phyloP scores from a whole-genome alignment of 2,797 vertebrate genomes.

The Tokudaia muenninki region DNA sequence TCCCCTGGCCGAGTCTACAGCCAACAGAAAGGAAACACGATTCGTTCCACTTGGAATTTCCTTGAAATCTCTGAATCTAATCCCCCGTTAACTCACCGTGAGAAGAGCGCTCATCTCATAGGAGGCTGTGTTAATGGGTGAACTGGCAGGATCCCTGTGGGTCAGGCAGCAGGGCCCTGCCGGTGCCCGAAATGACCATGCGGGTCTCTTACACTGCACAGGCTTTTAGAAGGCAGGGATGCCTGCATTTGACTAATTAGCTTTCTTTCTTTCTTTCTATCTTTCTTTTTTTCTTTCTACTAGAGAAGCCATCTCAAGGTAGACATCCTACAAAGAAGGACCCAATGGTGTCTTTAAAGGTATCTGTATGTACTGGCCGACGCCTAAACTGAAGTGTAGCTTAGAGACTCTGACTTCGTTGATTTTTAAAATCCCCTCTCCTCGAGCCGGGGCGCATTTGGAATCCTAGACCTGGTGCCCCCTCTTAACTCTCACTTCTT shows the following conservation, averaged over 20 bases:
- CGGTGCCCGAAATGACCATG: slow-evolving; percentile 58
- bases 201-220: slow-evolving; percentile 61
- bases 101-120: slow-evolving; percentile 91
- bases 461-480: slow-evolving; percentile 13
- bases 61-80: slow-evolving; percentile 89
- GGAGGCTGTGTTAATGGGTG: slow-evolving; percentile 86
- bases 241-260: slow-evolving; percentile 55
- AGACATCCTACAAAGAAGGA: slow-evolving; percentile 56
- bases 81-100: slow-evolving; percentile 91
- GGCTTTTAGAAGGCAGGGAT: slow-evolving; percentile 36
- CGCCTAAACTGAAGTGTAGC: slow-evolving; percentile 45
- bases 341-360: slow-evolving; percentile 50
- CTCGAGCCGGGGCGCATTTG: slow-evolving; percentile 24
- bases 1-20: slow-evolving; percentile 43
- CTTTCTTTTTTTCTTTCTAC: background rate
- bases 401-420: slow-evolving; percentile 61
- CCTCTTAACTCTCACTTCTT: slow-evolving; percentile 43
- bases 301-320: slow-evolving; percentile 21
- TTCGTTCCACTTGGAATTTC: slow-evolving; percentile 93
- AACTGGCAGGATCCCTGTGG: slow-evolving; percentile 64
- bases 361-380: slow-evolving; percentile 25
- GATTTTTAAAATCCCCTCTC: slow-evolving; percentile 64
- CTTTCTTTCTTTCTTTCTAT: background rate
- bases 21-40: slow-evolving; percentile 89
- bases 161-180: background rate